Percentiles rank a stretch among this genome's conserved stretches.
Conservation (phyloP, 2,888 invertebrate genomes). For the Oligia latruncula region DNA sequence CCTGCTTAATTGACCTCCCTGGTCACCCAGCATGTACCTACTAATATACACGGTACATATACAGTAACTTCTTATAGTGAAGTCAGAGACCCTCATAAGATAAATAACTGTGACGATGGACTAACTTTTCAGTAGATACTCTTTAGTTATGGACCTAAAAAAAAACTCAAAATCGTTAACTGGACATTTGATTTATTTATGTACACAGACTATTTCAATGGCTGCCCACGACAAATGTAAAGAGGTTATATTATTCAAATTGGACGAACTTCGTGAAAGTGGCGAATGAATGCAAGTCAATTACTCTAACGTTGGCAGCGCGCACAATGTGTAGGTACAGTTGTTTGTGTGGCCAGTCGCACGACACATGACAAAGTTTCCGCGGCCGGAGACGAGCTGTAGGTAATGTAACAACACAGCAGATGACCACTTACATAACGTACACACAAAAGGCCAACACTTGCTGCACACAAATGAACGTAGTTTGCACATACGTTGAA, state of each 20-base stretch:
- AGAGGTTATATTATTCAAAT: conserved; percentile 59
- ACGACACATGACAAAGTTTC: conserved; percentile 63
- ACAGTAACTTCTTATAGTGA: neutral
- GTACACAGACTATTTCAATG: conserved; percentile 28
- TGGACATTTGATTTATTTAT: conserved; percentile 20
- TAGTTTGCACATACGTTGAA: conserved; percentile 83
- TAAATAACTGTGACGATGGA: neutral
- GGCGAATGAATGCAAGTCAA: conserved; percentile 63
- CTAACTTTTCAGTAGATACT: neutral
- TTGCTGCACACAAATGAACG: conserved; percentile 82
- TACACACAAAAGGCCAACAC: conserved; percentile 84
- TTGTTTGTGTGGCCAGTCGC: conserved; percentile 64
- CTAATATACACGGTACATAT: conserved; percentile 2
- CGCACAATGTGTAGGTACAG: conserved; percentile 53
- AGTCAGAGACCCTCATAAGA: neutral
- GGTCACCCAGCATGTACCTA: conserved; percentile 58
- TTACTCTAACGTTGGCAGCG: conserved; percentile 64
- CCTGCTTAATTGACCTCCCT: conserved; percentile 82
- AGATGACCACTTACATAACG: conserved; percentile 79
- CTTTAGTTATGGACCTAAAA: neutral
- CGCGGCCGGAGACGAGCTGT: conserved; percentile 62
- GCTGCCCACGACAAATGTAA: conserved; percentile 45
- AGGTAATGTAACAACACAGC: conserved; percentile 74
- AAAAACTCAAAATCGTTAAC: neutral
- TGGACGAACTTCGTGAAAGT: conserved; percentile 55